These are phyloP conservation scores for Okapia johnstoni DNA, from an alignment of 2,113 vertebrate genomes.

Conservation along the genomic window DNA sequence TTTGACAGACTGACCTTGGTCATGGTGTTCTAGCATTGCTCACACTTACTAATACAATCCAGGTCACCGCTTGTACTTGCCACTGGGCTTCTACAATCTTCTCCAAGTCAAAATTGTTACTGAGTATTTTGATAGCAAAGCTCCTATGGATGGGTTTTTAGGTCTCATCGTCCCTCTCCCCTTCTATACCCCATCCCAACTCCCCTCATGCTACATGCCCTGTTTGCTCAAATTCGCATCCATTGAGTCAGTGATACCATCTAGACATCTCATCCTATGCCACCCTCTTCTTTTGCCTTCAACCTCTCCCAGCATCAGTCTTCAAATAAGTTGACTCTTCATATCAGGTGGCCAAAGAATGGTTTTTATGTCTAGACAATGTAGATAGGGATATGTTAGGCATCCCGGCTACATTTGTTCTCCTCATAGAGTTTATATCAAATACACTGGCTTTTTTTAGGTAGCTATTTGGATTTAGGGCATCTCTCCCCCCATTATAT, in stretches of 20 bases:
- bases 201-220: neutral
- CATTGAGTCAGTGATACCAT: neutral
- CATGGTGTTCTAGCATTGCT: neutral
- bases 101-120: neutral
- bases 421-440: neutral
- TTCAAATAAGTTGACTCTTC: neutral
- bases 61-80: neutral
- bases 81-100: neutral
- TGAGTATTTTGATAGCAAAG: neutral
- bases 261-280: neutral
- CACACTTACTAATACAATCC: neutral
- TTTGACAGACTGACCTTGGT: neutral
- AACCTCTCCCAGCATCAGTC: neutral
- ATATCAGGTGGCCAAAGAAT: neutral
- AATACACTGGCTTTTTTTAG: neutral
- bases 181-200: neutral
- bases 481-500: neutral
- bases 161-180: neutral
- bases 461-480: neutral
- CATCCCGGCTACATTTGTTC: neutral
- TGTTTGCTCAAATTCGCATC: fast-evolving
- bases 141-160: neutral
- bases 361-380: neutral
- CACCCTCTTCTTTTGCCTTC: neutral
- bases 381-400: neutral